These are phyloP conservation scores for Melanostoma mellinum DNA, from an alignment of 2,888 invertebrate species.

Conservation along the genomic window DNA sequence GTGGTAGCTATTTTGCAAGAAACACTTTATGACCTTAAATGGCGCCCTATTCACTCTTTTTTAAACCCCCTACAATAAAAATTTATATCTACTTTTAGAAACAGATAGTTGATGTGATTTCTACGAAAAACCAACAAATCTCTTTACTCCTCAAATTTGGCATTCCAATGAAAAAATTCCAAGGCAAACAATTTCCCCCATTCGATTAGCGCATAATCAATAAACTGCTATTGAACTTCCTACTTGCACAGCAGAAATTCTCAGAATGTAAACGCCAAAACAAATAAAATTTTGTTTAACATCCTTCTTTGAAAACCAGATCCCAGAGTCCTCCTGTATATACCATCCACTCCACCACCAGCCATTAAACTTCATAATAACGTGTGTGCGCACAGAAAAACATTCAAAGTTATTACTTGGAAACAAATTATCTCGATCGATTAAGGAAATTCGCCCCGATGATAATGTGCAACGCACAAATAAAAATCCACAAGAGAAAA, in stretches of 20 bases:
- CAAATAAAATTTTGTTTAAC: constrained; percentile 64
- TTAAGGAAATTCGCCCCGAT: constrained; percentile 62
- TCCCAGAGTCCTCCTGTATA: constrained; percentile 10
- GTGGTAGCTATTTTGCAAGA: too few species aligned
- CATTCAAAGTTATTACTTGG: constrained; percentile 71
- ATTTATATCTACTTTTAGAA: too few species aligned
- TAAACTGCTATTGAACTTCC: constrained; percentile 52
- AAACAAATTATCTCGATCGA: constrained; percentile 72
- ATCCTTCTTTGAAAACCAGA: constrained; percentile 28
- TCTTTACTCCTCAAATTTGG: too few species aligned
- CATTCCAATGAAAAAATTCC: background rate
- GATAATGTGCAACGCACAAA: constrained; percentile 28
- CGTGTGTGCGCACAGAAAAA: constrained; percentile 42
- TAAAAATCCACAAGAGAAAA: constrained; percentile 40
- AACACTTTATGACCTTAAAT: too few species aligned
- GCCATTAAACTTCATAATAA: constrained; percentile 39
- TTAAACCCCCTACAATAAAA: too few species aligned
- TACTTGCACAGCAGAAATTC: constrained; percentile 38
- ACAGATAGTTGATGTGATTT: too few species aligned
- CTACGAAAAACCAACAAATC: too few species aligned
- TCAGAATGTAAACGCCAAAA: constrained; percentile 58
- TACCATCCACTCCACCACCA: constrained; percentile 22
- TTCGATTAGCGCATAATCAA: constrained; percentile 65
- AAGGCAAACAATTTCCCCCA: constrained; percentile 42
- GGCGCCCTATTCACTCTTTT: too few species aligned